A percentile compares a stretch with the other conserved stretches of the same genome.
These are phyloP conservation scores for Spermophilus dauricus DNA, from an alignment of 2,113 vertebrate genomes.

Conservation along the genomic window DNA sequence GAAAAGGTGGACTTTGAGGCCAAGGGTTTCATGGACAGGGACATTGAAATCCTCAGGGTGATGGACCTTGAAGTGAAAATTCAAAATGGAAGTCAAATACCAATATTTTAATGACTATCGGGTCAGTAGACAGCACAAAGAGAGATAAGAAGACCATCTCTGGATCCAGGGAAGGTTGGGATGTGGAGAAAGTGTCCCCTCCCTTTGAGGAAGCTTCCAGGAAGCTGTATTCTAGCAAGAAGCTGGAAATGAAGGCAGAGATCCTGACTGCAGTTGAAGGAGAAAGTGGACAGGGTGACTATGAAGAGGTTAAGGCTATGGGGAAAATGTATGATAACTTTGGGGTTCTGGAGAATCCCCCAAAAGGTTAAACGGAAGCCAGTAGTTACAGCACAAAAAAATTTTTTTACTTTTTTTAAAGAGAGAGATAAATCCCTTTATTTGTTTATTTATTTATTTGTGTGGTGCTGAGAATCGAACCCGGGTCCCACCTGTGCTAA, in stretches of 20 bases:
- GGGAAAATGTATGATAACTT: background rate
- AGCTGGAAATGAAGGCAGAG: background rate
- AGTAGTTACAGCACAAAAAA: background rate
- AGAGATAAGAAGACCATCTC: background rate
- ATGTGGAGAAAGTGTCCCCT: background rate
- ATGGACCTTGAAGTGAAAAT: background rate
- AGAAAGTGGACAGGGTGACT: background rate
- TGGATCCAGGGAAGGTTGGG: background rate
- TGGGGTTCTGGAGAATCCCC: background rate
- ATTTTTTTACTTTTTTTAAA: no score
- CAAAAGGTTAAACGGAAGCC: background rate
- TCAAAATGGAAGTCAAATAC: background rate
- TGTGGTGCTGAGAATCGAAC: no score
- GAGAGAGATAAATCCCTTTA: no score
- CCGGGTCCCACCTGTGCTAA: no score
- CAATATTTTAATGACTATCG: background rate
- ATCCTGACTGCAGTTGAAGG: background rate
- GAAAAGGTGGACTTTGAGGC: background rate
- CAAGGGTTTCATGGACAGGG: background rate
- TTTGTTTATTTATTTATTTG: no score
- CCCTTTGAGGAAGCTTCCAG: background rate
- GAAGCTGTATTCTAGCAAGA: background rate
- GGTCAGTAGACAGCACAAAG: background rate
- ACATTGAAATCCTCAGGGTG: background rate
- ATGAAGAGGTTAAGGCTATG: background rate